Evolutionary conservation across 2,113 vertebrate genomes (phyloP).

Genomic region (Aviceda subcristata): DNA sequence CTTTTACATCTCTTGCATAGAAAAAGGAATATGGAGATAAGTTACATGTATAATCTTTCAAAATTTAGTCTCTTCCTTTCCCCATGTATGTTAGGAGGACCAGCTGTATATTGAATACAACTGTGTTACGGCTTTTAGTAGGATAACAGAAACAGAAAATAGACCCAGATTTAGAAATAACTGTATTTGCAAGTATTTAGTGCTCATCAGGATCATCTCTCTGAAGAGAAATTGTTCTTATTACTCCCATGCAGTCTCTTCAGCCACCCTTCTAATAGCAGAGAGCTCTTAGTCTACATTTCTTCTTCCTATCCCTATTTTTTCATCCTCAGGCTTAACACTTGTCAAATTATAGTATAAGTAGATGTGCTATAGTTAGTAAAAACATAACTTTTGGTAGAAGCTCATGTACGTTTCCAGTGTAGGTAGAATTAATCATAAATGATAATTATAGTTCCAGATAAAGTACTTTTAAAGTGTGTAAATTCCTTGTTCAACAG

Average conservation of each 20-base stretch:
- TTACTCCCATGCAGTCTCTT: not conserved
- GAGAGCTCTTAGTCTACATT: not conserved
- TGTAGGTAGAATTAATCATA: not conserved
- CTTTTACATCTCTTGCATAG: not conserved
- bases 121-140: not conserved
- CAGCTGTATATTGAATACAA: not conserved
- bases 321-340: not conserved
- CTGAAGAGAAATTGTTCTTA: not conserved
- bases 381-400: not conserved
- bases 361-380: not conserved
- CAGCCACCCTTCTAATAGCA: not conserved
- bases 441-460: not conserved
- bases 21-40: not conserved
- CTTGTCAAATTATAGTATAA: not conserved
- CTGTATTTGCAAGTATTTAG: not conserved
- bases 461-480: not conserved
- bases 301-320: not conserved
- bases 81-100: no score
- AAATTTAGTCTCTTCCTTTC: not conserved
- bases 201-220: not conserved
- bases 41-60: not conserved
- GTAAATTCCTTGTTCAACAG: not conserved
- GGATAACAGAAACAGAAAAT: not conserved
- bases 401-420: not conserved
- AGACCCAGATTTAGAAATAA: not conserved